Conservation (phyloP, 2,113 vertebrate species). For the Mus musculus region GRCm39 chr3:34425001-34425500, state of each 20-base stretch:
- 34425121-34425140: not conserved
- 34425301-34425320: conserved; percentile 15
- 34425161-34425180: not conserved
- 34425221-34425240: not conserved
- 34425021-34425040: not conserved
- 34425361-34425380: conserved; percentile 54
- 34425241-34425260: not conserved
- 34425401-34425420: conserved; percentile 1
- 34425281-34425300: conserved; percentile 26
- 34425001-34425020: not conserved
- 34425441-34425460: not conserved
- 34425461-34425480: conserved; percentile 39
- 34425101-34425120: not conserved
- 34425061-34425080: not conserved
- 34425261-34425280: not conserved
- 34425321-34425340: conserved; percentile 25
- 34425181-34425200: not conserved
- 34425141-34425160: not conserved
- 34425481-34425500: conserved; percentile 34
- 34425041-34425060: too few relatives aligned
- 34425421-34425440: conserved; percentile 28
- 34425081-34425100: too few relatives aligned
- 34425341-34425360: conserved; percentile 5
- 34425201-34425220: not conserved
- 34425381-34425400: conserved; percentile 39